Base-by-base conservation (phyloP, 2,797 vertebrate species). In the Scolopax rusticola region DNA sequence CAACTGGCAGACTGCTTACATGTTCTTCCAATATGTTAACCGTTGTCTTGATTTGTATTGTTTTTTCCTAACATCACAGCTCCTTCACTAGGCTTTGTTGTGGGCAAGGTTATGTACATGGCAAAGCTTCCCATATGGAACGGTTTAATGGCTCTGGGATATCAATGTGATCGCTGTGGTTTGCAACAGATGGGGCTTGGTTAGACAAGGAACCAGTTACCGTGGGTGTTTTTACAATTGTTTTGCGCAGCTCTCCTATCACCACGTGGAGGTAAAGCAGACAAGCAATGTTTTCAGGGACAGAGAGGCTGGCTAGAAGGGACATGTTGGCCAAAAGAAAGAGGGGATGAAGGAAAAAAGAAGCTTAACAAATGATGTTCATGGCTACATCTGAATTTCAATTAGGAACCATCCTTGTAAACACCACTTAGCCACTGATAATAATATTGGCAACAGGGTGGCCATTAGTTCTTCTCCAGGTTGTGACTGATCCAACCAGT, bases 111-210 rank as follows among this genome's bases (percentile, higher is more conserved):
- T 94, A 63, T 69, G 21, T 60, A 80, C 12, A 12, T 89, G 89
- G 68, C 70, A 84, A 88, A 85, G 48, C 20, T 38, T 75, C 61
- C 83, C 70, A 80, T 71, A 77, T 87, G 91, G 93, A 93, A 95
- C 0, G 1, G 30, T 88, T 96, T 92, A 81, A 84, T 69, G 38
- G 33, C 27, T 80, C 63, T 84, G 54, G 15, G 50, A 79, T 87
- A 93, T 53, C 90, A 82, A 5, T 77, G 50, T 7, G 2, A 45
- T 51, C 63, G 23, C 68, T 86, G 40, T 2, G 25, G 86, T 84
- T 84, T 80, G 68, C 75, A 90, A 19, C 69, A 96, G 81, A 75
- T 75, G 65, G 60, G n/a, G 15, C 47, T 84, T 88, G 54, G 73
- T 89, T 94, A 81, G 76, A 90, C 76, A 88, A 65, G 75, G 41